A percentile compares a stretch with the other conserved stretches of the same genome.
Evolutionary conservation across 2,113 vertebrate species (phyloP).

Genomic region (Ophiodon elongatus): DNA sequence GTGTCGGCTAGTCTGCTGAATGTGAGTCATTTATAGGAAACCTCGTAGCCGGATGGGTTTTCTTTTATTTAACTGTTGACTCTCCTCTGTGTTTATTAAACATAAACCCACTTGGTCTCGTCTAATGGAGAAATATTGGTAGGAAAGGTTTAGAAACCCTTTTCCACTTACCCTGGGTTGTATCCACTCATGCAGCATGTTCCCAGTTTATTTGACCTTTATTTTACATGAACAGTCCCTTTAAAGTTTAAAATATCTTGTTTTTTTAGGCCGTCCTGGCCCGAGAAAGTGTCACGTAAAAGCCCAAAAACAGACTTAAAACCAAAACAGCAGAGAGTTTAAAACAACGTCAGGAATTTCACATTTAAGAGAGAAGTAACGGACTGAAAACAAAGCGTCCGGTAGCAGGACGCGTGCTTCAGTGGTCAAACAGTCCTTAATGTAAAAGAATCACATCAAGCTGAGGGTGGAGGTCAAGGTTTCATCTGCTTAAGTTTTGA

Average conservation of each 20-base stretch:
- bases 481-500: neutral
- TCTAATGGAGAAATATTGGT: too few species aligned
- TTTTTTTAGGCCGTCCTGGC: neutral
- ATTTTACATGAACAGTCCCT: neutral
- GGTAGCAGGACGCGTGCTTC: too few species aligned
- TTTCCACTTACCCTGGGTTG: too few species aligned
- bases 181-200: neutral
- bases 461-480: neutral
- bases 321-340: too few species aligned
- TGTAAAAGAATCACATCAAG: too few species aligned
- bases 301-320: neutral
- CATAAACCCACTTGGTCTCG: too few species aligned
- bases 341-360: neutral
- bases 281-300: neutral
- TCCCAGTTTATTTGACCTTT: too few species aligned
- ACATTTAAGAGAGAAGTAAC: neutral
- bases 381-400: too few species aligned
- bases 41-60: neutral
- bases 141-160: too few species aligned
- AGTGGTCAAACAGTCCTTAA: neutral
- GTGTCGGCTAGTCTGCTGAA: slow-evolving; percentile 55
- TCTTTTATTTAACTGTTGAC: neutral
- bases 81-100: neutral
- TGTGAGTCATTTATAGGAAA: slow-evolving; percentile 58
- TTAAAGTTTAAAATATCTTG: neutral